Conservation (phyloP, 2,113 vertebrate genomes). For the Pitta sordida region DNA sequence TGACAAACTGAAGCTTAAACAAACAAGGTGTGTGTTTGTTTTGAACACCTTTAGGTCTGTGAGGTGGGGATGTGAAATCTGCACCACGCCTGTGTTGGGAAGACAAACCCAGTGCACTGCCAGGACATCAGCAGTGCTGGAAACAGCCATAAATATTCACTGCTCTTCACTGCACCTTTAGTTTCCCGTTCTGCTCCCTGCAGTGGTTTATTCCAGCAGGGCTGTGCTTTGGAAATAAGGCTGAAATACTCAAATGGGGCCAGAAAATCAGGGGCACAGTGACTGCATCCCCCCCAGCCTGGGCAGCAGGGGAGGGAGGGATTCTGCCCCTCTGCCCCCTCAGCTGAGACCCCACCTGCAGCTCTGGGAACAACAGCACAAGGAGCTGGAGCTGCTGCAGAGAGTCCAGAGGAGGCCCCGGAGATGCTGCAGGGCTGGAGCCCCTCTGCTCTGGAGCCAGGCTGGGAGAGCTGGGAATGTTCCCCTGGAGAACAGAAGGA, state of each 20-base stretch:
- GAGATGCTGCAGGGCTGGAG: no score
- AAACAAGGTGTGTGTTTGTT: background rate
- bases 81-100: background rate
- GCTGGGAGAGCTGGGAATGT: no score
- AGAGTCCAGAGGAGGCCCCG: no score
- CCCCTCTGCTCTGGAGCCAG: no score
- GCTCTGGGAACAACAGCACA: no score
- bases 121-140: background rate
- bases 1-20: background rate
- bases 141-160: background rate
- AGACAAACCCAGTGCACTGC: background rate
- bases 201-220: background rate
- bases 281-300: background rate
- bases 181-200: background rate
- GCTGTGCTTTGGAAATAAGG: background rate
- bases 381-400: no score
- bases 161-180: background rate
- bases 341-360: no score
- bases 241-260: slow-evolving; percentile 30
- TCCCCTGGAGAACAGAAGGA: no score
- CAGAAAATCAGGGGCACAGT: slow-evolving; percentile 17
- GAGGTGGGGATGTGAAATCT: background rate
- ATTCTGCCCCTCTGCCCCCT: no score
- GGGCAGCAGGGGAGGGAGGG: background rate
- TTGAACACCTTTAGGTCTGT: background rate